Conservation (phyloP, 2,888 invertebrate species). For the Drosophila peninsularis region DNA sequence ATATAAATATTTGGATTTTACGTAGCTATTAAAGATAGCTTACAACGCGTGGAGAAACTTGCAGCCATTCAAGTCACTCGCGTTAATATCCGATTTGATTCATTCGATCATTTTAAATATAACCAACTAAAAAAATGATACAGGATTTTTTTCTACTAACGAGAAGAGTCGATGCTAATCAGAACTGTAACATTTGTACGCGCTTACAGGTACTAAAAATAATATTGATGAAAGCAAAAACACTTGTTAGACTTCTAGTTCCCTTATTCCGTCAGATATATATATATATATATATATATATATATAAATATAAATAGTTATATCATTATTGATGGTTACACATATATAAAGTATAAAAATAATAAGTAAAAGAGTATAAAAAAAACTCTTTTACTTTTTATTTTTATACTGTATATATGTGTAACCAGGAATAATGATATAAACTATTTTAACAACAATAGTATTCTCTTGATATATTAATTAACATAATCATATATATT, state of each 20-base stretch:
- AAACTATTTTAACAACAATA: constrained; percentile 8
- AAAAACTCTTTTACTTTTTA: no score
- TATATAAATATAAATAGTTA: constrained; percentile 60
- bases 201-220: constrained; percentile 31
- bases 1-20: constrained; percentile 65
- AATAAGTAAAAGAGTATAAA: no score
- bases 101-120: constrained; percentile 34
- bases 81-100: constrained; percentile 65
- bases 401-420: constrained; percentile 2
- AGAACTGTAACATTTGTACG: constrained; percentile 31
- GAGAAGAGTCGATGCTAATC: neutral
- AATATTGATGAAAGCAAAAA: constrained; percentile 7
- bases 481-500: constrained; percentile 11
- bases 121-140: neutral
- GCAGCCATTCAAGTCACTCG: constrained; percentile 85
- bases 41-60: constrained; percentile 79
- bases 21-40: constrained; percentile 30
- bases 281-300: constrained; percentile 37
- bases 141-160: neutral
- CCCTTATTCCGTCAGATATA: constrained; percentile 82
- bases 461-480: constrained; percentile 27
- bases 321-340: no score
- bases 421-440: neutral
- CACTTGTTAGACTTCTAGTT: constrained; percentile 46
- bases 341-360: no score